phyloP scores from a whole-genome alignment of 2,797 vertebrate genomes.

The Cetoscarus ocellatus region DNA sequence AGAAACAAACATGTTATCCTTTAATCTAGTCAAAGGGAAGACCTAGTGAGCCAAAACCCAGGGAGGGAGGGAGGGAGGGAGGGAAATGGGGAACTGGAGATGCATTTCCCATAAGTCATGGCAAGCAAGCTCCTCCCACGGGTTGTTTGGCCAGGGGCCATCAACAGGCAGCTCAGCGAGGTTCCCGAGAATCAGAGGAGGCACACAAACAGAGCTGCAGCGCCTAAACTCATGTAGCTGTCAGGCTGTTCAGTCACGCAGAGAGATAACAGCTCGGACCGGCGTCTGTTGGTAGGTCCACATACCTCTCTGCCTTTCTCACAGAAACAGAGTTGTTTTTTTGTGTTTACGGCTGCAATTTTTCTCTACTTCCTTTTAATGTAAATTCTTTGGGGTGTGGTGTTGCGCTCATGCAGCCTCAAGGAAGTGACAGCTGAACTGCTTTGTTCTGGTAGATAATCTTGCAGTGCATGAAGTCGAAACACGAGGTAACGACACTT shows the following conservation, averaged over 20 bases:
- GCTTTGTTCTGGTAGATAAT: slow-evolving; percentile 37
- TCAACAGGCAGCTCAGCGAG: slow-evolving; percentile 41
- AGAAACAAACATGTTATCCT: slow-evolving; percentile 45
- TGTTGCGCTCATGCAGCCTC: slow-evolving; percentile 27
- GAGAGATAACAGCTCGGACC: slow-evolving; percentile 37
- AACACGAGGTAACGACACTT: slow-evolving; percentile 48
- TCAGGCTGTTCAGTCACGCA: slow-evolving; percentile 20
- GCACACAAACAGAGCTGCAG: slow-evolving; percentile 22
- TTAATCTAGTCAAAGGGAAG: slow-evolving; percentile 48
- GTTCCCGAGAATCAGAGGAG: slow-evolving; percentile 41
- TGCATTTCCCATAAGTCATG: slow-evolving; percentile 86
- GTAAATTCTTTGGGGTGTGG: slow-evolving; percentile 59
- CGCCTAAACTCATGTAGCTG: slow-evolving; percentile 44
- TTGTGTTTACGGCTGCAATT: slow-evolving; percentile 37
- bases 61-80: slow-evolving; percentile 55
- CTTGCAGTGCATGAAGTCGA: slow-evolving; percentile 48
- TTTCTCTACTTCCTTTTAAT: slow-evolving; percentile 64
- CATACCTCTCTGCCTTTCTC: slow-evolving; percentile 6
- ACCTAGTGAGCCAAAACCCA: slow-evolving; percentile 31
- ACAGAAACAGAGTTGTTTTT: slow-evolving; percentile 48
- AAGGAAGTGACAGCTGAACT: slow-evolving; percentile 67
- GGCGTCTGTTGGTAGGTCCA: slow-evolving; percentile 64
- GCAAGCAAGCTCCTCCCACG: slow-evolving; percentile 69
- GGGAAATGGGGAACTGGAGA: slow-evolving; percentile 80
- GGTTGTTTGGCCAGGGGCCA: slow-evolving; percentile 64